A percentile compares a stretch with the other conserved stretches of the same genome.
phyloP scores from a whole-genome alignment of 1,140 invertebrate species.

The Neuroterus valhalla region DNA sequence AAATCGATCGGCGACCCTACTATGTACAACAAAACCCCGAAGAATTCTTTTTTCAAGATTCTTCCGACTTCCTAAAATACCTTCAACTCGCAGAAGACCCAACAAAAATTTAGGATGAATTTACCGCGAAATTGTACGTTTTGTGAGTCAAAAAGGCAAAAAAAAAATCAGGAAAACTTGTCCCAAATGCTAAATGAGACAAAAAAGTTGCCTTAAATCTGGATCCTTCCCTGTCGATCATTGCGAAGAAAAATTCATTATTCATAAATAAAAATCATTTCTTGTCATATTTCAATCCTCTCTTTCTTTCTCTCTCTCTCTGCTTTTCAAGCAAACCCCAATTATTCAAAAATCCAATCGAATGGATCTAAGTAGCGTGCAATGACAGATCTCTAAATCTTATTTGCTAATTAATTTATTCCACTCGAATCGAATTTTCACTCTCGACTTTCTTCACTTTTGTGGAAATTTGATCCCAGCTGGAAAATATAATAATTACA shows the following conservation, averaged over 20 bases:
- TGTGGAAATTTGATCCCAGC: neutral
- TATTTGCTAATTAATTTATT: constrained; percentile 1
- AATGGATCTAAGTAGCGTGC: constrained; percentile 45
- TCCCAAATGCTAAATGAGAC: too few species aligned
- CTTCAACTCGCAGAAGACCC: neutral
- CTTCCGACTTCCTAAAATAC: neutral
- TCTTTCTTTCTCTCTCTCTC: neutral
- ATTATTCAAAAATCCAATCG: neutral
- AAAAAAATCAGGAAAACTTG: too few species aligned
- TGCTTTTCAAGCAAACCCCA: neutral
- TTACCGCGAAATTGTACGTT: too few species aligned
- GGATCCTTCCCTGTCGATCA: too few species aligned
- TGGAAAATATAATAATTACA: constrained; percentile 2
- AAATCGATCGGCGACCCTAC: constrained; percentile 60
- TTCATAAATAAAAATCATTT: constrained; percentile 30
- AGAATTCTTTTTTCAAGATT: neutral
- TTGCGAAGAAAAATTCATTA: too few species aligned
- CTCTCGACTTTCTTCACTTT: neutral
- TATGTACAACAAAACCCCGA: constrained; percentile 63
- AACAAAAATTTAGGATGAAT: too few species aligned
- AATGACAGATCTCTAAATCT: constrained; percentile 12
- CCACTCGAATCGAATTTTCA: neutral
- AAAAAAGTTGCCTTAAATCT: too few species aligned
- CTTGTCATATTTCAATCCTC: neutral
- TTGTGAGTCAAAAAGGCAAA: too few species aligned